These are phyloP conservation scores for Caenorhabditis macrosperma DNA, from an alignment of 2,888 invertebrate species.

Conservation along the genomic window DNA sequence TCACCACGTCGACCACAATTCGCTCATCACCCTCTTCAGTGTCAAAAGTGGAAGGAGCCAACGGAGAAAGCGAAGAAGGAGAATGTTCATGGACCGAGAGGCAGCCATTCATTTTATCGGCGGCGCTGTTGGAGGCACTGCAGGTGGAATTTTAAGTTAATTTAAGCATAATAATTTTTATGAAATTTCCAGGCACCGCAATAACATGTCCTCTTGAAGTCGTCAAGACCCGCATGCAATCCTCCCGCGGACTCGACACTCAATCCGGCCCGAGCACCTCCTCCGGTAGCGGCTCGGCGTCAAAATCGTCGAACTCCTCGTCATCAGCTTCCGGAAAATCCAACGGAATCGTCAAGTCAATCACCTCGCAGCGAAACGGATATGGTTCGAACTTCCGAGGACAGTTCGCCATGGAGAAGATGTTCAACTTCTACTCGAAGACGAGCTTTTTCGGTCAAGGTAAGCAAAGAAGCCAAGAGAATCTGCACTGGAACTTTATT, in stretches of 20 bases:
- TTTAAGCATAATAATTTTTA: too few species aligned
- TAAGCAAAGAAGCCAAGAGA: neutral
- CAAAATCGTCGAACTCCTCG: conserved; percentile 15
- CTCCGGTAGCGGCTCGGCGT: conserved; percentile 41
- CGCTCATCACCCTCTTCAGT: neutral
- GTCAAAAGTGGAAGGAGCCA: conserved; percentile 20
- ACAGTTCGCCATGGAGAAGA: conserved; percentile 39
- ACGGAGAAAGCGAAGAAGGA: neutral
- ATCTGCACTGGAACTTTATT: too few species aligned
- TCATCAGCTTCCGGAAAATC: conserved; percentile 6
- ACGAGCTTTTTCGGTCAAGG: conserved; percentile 28
- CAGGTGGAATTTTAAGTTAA: conserved; percentile 58
- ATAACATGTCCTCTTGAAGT: conserved; percentile 78
- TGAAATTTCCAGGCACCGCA: conserved; percentile 70
- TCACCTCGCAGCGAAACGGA: conserved; percentile 36
- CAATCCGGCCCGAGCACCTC: conserved; percentile 63
- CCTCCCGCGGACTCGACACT: conserved; percentile 61
- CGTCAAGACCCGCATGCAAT: conserved; percentile 79
- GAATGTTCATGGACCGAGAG: conserved; percentile 81
- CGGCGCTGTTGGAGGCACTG: conserved; percentile 79
- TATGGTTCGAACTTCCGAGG: conserved; percentile 58
- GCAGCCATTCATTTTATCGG: conserved; percentile 79
- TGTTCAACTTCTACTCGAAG: conserved; percentile 23
- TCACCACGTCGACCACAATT: too few species aligned
- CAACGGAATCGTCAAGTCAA: conserved; percentile 42